phyloP scores from a whole-genome alignment of 2,113 vertebrate genomes.

The Ginglymostoma cirratum region DNA sequence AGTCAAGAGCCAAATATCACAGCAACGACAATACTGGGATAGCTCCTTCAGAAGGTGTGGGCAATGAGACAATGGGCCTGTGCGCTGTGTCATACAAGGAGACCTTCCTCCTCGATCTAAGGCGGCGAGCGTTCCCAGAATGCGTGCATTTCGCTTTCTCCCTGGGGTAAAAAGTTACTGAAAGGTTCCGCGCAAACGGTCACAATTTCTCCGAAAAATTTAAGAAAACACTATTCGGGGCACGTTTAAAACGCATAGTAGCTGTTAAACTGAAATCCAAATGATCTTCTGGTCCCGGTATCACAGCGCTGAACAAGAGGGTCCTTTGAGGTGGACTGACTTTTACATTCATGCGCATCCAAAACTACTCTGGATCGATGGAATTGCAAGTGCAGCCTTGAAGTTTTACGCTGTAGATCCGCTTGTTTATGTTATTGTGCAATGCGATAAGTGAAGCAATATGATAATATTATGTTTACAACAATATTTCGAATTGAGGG shows the following conservation, averaged over 20 bases:
- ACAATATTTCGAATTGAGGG: neutral
- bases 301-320: neutral
- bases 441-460: neutral
- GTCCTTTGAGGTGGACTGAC: neutral
- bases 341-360: neutral
- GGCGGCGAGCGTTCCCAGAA: neutral
- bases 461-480: neutral
- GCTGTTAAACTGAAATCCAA: neutral
- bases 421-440: neutral
- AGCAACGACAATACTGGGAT: neutral
- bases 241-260: neutral
- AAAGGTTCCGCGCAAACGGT: neutral
- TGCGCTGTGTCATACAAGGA: neutral
- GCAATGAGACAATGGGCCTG: neutral
- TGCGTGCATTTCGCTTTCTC: neutral
- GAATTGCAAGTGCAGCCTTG: neutral
- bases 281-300: too few species aligned
- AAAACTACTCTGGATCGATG: neutral
- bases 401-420: neutral
- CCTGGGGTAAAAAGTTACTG: neutral
- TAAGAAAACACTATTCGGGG: neutral
- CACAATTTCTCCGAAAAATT: neutral
- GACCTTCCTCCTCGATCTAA: neutral
- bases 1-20: neutral
- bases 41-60: neutral